phyloP scores from a whole-genome alignment of 2,888 invertebrate genomes.

The Cataglyphis cursor region DNA sequence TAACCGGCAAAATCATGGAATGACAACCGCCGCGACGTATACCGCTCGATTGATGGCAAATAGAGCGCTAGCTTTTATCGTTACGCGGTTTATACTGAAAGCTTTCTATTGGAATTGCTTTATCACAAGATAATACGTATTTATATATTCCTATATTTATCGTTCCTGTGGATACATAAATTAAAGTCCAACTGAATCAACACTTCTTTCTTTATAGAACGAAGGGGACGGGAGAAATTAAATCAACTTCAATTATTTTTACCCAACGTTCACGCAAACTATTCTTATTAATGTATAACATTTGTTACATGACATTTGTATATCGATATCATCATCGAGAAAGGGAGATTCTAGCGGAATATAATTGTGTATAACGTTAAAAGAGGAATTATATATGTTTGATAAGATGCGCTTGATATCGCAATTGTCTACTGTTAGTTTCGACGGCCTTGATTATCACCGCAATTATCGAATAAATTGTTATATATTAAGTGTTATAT shows the following conservation, averaged over 20 bases:
- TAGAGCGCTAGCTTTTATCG: background rate
- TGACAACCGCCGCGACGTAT: background rate
- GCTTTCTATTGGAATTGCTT: background rate
- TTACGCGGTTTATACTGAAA: background rate
- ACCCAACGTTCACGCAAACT: background rate
- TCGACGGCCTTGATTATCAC: conserved; percentile 56
- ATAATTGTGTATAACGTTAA: conserved; percentile 24
- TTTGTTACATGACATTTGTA: conserved; percentile 40
- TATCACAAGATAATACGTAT: conserved; percentile 5
- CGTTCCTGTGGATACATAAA: conserved; percentile 6
- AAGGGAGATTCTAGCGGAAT: conserved; percentile 7
- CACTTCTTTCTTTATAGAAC: background rate
- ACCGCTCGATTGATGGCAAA: background rate
- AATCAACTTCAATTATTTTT: background rate
- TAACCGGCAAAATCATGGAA: background rate
- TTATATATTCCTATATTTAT: conserved; percentile 19
- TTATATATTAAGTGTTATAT: conserved; percentile 39
- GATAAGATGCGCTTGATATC: conserved; percentile 28
- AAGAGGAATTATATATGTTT: conserved; percentile 40
- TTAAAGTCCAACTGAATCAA: background rate
- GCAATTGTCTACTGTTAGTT: conserved; percentile 40
- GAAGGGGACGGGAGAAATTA: background rate
- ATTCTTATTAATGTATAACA: background rate
- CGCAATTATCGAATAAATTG: conserved; percentile 47
- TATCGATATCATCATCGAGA: background rate